Evolutionary conservation across 2,113 vertebrate species (phyloP), one percentile per base, ranked within the genome.

Genomic region (Ciconia stormi): DNA sequence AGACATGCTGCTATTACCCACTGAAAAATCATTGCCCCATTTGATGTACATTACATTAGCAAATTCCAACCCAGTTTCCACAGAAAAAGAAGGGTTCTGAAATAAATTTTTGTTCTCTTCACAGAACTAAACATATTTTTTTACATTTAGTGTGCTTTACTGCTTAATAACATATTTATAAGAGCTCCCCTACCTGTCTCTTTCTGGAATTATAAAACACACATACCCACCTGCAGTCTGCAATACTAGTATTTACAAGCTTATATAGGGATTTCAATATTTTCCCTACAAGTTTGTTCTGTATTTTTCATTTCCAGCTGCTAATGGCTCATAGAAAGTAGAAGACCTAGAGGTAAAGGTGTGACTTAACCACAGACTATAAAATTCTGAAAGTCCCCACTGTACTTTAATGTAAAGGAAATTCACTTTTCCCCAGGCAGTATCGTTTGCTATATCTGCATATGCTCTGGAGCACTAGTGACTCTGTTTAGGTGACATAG

Each of bases 161-260:
- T 82, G 50, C 93, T 94, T 95, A 95, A 95, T 97, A 94, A 95
- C 30, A 49, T 87, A 89, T 96, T 97, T 97, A 95, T 97, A 94
- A 97, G 93, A 93, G 93, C 89, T 97, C 95, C 94, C 97, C 95
- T 95, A 94, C 97, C 89, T 97, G 89, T 96, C 89, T 91, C 82
- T 97, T 97, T 95, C 95, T 95, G 96, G 93, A 94, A 96, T 95
- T 95, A 95, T 97, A 95, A 95, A 97, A 95, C 73, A 91, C 92
- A 56, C 0, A 1, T 65, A 85, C 87, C 89, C 94, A 95, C 94
- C 95, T 97, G 97, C 93, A 95, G 93, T 62, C 93, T 96, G 74
- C 62, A 93, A 21, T 73, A 46, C 62, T 23, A 62, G 78, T 80
- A 93, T 97, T 96, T 97, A 97, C 91, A 97, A 96, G 95, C 94